Percentiles rank a stretch among this genome's conserved stretches.
Evolutionary conservation across 2,888 invertebrate genomes (phyloP).

Genomic region (Thecophora atra): DNA sequence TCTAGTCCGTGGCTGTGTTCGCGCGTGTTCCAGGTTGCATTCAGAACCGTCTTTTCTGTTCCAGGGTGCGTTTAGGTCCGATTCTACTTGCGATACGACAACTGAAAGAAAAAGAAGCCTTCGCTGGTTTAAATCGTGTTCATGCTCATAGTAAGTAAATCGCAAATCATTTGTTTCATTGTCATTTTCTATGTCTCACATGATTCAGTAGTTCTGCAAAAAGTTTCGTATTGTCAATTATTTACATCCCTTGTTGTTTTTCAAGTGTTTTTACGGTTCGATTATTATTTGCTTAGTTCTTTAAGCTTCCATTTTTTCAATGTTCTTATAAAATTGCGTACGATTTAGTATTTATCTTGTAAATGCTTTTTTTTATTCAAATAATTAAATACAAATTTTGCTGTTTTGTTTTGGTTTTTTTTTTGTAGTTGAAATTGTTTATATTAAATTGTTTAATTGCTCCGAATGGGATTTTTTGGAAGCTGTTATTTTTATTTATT

Average conservation of each 20-base stretch:
- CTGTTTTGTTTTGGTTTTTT: no score
- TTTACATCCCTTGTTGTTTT: conserved; percentile 57
- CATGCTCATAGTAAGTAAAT: no score
- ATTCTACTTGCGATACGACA: no score
- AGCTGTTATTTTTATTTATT: conserved; percentile 30
- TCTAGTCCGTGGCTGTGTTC: no score
- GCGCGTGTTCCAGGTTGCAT: no score
- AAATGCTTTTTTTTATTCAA: no score
- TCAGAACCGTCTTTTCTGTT: no score
- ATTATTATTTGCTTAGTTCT: conserved; percentile 37
- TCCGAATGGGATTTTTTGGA: conserved; percentile 37
- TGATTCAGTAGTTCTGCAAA: conserved; percentile 30
- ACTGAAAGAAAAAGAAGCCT: no score
- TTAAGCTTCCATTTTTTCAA: not conserved
- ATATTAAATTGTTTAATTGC: conserved; percentile 41
- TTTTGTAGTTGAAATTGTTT: conserved; percentile 24
- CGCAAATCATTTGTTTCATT: no score
- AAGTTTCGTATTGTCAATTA: conserved; percentile 55
- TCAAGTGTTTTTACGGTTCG: conserved; percentile 37
- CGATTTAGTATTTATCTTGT: no score
- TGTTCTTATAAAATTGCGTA: conserved; percentile 4
- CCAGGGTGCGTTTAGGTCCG: no score
- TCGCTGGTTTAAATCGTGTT: not conserved
- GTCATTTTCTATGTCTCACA: not conserved
- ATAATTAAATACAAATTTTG: no score